Evolutionary conservation across 1,140 invertebrate genomes (phyloP), one percentile per base, ranked within the genome.

Genomic region (Drosophila nigrodunni): DNA sequence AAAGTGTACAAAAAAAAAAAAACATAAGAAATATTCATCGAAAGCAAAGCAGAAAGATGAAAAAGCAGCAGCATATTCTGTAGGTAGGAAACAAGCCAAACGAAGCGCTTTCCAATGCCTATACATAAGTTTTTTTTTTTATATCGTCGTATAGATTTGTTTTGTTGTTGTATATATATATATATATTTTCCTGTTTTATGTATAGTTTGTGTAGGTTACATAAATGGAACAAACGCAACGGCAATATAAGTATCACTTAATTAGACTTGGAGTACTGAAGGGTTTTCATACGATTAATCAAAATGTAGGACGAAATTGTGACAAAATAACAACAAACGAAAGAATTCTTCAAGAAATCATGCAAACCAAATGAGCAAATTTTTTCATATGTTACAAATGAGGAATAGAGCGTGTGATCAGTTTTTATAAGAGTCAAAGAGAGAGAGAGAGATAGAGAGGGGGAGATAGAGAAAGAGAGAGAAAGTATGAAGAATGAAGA

Each of bases 21-120:
- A 52, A 35, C 7, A 54, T 13, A 46, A 30, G 25, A 54, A 54
- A 54, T 54, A 54, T 54, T 15, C 30, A 50, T 50, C 49, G 25
- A 49, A 72, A n/a, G 35, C 4, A 43, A 59, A 37, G 49, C 18
- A 74, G 18, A 61, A 58, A 47, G 49, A 59, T 37, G 41, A 55
- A 39, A 68, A 74, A 74, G 77, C 81, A 74, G 77, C 78, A 85
- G 82, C 82, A 74, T 67, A 74, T 66, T 54, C 35, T 34, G 30
- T 30, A 47, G 43, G 59, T 76, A 64, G 59, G 65, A 65, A 67
- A 55, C 78, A 76, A 72, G 69, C 59, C 43, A 83, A 79, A 80
- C 71, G 41, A 76, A 70, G 65, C 62, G 54, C 37, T 60, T 69
- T 59, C 64, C 34, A 74, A 66, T 68, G 59, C 60, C 68, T 78